Percentiles rank a stretch among this genome's conserved stretches.
Conservation (phyloP, 1,140 invertebrate genomes). For the Zaprionus davidi region DNA sequence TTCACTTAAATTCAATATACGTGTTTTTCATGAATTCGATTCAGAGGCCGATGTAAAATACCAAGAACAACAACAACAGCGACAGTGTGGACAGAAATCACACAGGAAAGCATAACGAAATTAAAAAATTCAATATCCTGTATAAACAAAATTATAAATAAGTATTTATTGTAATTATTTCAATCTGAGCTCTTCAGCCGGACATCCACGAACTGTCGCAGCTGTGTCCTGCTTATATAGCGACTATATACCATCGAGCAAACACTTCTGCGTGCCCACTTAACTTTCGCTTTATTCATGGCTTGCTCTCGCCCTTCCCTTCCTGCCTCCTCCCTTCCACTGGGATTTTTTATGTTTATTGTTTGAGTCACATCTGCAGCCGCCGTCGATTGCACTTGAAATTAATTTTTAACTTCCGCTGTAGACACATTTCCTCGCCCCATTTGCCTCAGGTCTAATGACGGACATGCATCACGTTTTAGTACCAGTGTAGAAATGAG, state of each 20-base stretch:
- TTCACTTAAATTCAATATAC: constrained; percentile 63
- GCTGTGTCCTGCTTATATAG: constrained; percentile 51
- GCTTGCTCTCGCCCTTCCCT: neutral
- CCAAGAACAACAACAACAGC: neutral
- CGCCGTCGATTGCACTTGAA: constrained; percentile 60
- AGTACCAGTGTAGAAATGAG: constrained; percentile 52
- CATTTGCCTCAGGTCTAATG: constrained; percentile 64
- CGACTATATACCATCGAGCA: neutral
- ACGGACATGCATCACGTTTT: constrained; percentile 73
- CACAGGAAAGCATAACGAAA: constrained; percentile 49
- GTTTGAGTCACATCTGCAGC: constrained; percentile 71
- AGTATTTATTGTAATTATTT: constrained; percentile 81
- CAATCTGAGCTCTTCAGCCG: constrained; percentile 42
- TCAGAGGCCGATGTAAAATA: neutral
- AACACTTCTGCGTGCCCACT: constrained; percentile 49
- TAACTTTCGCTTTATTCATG: constrained; percentile 72
- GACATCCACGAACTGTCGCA: constrained; percentile 49
- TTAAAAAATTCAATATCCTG: constrained; percentile 82
- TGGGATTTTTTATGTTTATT: constrained; percentile 79
- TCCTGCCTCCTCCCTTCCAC: neutral
- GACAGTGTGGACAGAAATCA: constrained; percentile 7
- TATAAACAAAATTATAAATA: constrained; percentile 78
- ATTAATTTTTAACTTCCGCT: constrained; percentile 81
- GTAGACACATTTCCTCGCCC: constrained; percentile 32
- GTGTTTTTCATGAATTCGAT: constrained; percentile 23